Base-by-base conservation (phyloP, 2,797 vertebrate species). In the Sebastes glaucus region DNA sequence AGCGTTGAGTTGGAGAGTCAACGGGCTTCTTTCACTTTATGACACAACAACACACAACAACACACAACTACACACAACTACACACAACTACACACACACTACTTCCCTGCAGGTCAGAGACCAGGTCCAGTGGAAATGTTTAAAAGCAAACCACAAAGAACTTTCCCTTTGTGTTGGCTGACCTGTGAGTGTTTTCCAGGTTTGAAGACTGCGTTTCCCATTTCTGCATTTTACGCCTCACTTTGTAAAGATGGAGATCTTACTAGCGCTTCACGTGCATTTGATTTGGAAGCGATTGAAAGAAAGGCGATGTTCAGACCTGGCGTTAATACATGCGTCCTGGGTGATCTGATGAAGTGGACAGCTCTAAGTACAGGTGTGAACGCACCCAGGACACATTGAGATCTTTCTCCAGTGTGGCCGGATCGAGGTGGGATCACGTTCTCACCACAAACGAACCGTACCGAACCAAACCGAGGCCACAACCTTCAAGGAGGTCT, bases 1-100 rank as follows among this genome's bases (percentile, higher is more conserved):
- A 52, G 67, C 67, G 75, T 68, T 88, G 77, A 87, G 80, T 88
- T 83, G 23, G 71, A 69, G 28, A 82, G 80, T 85, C 22, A 76
- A 71, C 10, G 16, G 23, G 49, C 79, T 83, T 60, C 14, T 20
- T 23, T 71, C 18, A 56, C 42, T 28, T 61, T 35, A 27, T 46
- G 61, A 27, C 2, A 74, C 4, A 38, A 38, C 20, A 14, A 38
- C 35, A 38, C 30, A 32, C 30, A 30, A 30, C 30, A 7, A 30
- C 2, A 30, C 28, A 30, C 28, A 30, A 30, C 28, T 0, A 35
- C 11, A 35, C 35, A 11, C 35, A 33, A 33, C 32, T 0, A 33
- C 33, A 33, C 33, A 33, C 32, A 35, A 35, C 33, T 2, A 33
- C 11, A 35, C 32, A 33, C 38, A 46, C 42, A 46, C 7, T 23